Percentiles rank a stretch among this genome's conserved stretches.
Evolutionary conservation across 2,113 vertebrate genomes (phyloP).

Genomic region (Heterotilapia buettikoferi): DNA sequence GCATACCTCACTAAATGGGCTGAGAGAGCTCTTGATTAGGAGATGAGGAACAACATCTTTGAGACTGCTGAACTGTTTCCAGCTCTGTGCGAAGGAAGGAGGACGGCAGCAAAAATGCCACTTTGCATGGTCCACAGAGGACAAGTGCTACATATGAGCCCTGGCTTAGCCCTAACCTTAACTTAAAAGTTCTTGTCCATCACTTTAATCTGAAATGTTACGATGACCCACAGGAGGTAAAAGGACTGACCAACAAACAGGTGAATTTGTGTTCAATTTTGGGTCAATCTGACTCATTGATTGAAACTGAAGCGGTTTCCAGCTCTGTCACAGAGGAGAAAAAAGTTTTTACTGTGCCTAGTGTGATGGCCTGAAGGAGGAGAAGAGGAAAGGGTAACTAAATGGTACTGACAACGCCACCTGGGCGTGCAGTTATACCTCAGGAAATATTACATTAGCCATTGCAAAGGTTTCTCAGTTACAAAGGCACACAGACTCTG

Average conservation of each 20-base stretch:
- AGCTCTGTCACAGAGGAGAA: not conserved
- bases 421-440: fast-evolving
- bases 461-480: not conserved
- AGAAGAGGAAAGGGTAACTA: not conserved
- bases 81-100: not conserved
- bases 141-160: not conserved
- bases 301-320: not conserved
- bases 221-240: conserved; percentile 78
- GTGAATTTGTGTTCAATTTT: conserved; percentile 26
- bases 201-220: not conserved
- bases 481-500: not conserved
- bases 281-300: not conserved
- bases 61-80: not conserved
- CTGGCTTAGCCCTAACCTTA: not conserved
- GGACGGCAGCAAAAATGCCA: not conserved
- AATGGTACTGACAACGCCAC: not conserved
- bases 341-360: not conserved
- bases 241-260: conserved; percentile 79
- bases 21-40: not conserved
- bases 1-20: conserved; percentile 27
- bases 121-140: not conserved
- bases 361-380: not conserved
- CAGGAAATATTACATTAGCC: not conserved
- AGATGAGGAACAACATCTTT: not conserved
- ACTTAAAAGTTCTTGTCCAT: conserved; percentile 59